Conservation (phyloP, 2,113 vertebrate species). For the Cathartes aura region DNA sequence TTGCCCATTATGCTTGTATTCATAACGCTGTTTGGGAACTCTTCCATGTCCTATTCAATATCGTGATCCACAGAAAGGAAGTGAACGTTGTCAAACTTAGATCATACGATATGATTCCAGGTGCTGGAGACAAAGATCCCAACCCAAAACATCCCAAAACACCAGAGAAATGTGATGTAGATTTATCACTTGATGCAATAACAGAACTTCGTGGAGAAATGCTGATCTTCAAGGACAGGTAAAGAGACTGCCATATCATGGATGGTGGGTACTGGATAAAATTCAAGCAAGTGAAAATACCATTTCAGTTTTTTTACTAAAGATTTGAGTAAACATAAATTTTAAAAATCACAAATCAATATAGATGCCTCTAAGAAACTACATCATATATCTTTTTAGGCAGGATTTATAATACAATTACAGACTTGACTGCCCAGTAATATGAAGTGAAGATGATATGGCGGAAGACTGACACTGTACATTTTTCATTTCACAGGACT, state of each 20-base stretch:
- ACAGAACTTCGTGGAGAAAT: slow-evolving; percentile 88
- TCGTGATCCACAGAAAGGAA: background rate
- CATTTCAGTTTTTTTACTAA: background rate
- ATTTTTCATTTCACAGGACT: background rate
- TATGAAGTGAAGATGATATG: background rate
- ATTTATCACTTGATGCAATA: slow-evolving; percentile 88
- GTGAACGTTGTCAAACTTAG: background rate
- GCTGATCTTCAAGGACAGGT: slow-evolving; percentile 93
- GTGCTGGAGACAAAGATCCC: slow-evolving; percentile 76
- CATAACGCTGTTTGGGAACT: background rate
- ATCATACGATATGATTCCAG: slow-evolving; percentile 30
- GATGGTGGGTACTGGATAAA: background rate
- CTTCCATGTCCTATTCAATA: background rate
- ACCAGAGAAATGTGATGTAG: slow-evolving; percentile 86
- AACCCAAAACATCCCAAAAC: slow-evolving; percentile 80
- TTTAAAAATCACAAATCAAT: background rate
- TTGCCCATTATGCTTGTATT: background rate
- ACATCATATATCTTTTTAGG: background rate
- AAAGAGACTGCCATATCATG: background rate
- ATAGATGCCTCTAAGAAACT: background rate
- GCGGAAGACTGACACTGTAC: background rate
- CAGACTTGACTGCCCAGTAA: background rate
- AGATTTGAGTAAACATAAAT: background rate
- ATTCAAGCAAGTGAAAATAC: background rate
- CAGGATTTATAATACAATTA: background rate